These are phyloP conservation scores for Dicranocentrus wangi DNA, from an alignment of 2,888 invertebrate species.

Conservation along the genomic window DNA sequence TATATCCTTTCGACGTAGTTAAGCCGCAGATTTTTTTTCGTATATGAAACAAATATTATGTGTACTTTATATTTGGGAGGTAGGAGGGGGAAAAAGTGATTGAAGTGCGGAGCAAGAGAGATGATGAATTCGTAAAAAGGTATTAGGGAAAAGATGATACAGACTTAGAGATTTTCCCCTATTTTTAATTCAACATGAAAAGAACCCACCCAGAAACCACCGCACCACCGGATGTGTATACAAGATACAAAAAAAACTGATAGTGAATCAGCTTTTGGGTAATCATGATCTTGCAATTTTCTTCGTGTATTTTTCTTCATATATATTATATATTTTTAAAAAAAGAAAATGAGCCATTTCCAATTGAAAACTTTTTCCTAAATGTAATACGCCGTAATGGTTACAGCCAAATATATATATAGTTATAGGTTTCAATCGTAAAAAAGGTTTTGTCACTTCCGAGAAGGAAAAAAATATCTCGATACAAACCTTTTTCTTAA, in stretches of 20 bases:
- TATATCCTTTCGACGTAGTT: not conserved
- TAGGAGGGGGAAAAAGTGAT: conserved; percentile 10
- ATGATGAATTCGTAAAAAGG: conserved; percentile 49
- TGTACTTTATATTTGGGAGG: too few species aligned
- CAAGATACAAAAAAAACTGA: too few species aligned
- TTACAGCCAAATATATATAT: too few species aligned
- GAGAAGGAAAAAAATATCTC: too few species aligned
- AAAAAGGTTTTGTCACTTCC: too few species aligned
- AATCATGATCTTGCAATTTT: not conserved
- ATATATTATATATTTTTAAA: too few species aligned
- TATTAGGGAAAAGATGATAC: conserved; percentile 42
- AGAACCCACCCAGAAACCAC: conserved; percentile 1
- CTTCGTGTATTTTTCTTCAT: not conserved
- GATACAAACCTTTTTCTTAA: too few species aligned
- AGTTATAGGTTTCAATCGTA: too few species aligned
- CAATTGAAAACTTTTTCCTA: too few species aligned
- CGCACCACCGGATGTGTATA: not conserved
- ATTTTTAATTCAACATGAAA: conserved; percentile 49
- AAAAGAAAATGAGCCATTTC: conserved; percentile 5
- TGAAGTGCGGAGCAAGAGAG: conserved; percentile 5
- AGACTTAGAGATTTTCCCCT: not conserved
- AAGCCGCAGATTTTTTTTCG: too few species aligned
- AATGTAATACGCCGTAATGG: too few species aligned
- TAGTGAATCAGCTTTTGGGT: conserved; percentile 18
- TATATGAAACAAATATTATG: too few species aligned